Percentiles rank a stretch among this genome's conserved stretches.
Evolutionary conservation across 2,113 vertebrate genomes (phyloP).

Genomic region (Penelope pileata): DNA sequence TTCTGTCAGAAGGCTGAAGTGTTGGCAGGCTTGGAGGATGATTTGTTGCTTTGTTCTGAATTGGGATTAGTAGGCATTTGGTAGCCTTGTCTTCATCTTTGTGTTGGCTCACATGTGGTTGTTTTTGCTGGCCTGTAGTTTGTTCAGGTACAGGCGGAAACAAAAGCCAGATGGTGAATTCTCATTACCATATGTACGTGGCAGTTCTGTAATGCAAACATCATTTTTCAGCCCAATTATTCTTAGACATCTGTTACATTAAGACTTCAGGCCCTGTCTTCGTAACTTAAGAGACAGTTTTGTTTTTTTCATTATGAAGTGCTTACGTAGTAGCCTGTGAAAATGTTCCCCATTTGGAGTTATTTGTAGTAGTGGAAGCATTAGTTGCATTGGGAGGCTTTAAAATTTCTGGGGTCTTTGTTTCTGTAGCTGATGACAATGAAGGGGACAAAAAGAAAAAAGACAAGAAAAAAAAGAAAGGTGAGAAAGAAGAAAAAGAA

Average conservation of each 20-base stretch:
- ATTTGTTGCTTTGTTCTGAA: neutral
- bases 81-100: neutral
- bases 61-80: neutral
- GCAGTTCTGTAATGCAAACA: neutral
- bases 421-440: slow-evolving; percentile 77
- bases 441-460: slow-evolving; percentile 96
- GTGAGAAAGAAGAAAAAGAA: slow-evolving; percentile 84
- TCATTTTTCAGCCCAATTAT: neutral
- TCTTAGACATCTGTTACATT: neutral
- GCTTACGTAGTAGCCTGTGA: neutral
- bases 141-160: neutral
- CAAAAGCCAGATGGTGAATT: neutral
- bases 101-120: neutral
- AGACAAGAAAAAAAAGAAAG: slow-evolving; percentile 95
- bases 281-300: neutral
- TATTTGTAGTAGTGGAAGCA: neutral
- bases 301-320: neutral
- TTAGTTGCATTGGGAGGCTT: neutral
- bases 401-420: neutral
- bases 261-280: neutral
- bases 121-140: neutral
- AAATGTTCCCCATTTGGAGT: neutral
- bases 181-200: neutral
- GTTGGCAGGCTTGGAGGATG: neutral
- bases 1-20: neutral